Conservation (phyloP, 2,113 vertebrate species). For the Butorides virescens region DNA sequence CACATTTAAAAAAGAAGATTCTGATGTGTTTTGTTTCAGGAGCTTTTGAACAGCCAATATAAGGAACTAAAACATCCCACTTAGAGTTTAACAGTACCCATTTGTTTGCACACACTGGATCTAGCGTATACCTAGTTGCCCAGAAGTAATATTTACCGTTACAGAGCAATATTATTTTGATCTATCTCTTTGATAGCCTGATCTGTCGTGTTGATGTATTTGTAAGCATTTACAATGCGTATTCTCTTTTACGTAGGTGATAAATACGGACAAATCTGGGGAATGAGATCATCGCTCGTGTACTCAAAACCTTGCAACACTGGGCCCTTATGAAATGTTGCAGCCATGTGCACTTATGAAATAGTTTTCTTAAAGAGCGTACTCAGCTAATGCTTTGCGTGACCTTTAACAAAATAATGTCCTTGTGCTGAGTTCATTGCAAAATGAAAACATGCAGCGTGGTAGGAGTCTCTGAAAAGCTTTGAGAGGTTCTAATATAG, state of each 20-base stretch:
- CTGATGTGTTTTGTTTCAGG: neutral
- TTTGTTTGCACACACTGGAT: neutral
- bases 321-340: neutral
- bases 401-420: constrained; percentile 23
- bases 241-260: neutral
- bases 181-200: neutral
- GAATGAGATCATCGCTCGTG: neutral
- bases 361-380: neutral
- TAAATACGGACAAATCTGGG: neutral
- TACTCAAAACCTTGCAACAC: neutral
- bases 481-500: neutral
- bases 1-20: neutral
- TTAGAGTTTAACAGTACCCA: neutral
- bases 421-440: constrained; percentile 1
- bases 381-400: neutral
- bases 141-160: neutral
- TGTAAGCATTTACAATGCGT: neutral
- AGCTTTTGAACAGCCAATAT: neutral
- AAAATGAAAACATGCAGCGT: neutral
- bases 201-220: neutral
- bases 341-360: neutral
- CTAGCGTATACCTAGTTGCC: neutral
- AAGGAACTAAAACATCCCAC: neutral
- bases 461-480: neutral
- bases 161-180: neutral